Conservation (phyloP, 2,888 invertebrate species). For the Acleris sparsana region DNA sequence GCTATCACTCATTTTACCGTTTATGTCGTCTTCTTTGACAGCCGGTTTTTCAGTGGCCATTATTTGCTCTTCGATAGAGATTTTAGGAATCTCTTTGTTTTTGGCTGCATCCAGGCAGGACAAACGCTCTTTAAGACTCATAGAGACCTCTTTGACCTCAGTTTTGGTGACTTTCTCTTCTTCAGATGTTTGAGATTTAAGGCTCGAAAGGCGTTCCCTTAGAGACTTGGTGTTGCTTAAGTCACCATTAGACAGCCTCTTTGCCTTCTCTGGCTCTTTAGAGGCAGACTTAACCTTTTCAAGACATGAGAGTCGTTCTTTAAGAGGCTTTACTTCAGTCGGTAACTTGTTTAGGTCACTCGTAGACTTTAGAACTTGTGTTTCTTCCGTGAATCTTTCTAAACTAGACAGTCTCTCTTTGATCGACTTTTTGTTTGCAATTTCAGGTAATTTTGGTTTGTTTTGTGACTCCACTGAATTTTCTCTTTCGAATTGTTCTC, state of each 20-base stretch:
- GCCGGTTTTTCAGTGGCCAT: constrained; percentile 57
- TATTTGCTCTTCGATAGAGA: constrained; percentile 69
- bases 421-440: constrained; percentile 86
- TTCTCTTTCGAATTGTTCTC: constrained; percentile 91
- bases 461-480: constrained; percentile 79
- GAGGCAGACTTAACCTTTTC: constrained; percentile 81
- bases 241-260: constrained; percentile 75
- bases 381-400: constrained; percentile 86
- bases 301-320: constrained; percentile 85
- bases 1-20: constrained; percentile 59
- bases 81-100: constrained; percentile 76
- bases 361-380: constrained; percentile 68
- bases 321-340: constrained; percentile 85
- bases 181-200: constrained; percentile 74
- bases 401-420: constrained; percentile 88
- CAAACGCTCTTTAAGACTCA: constrained; percentile 81
- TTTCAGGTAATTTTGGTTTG: constrained; percentile 84
- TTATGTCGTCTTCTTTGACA: constrained; percentile 52
- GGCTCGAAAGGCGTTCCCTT: constrained; percentile 76
- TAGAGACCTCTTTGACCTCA: constrained; percentile 77
- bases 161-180: constrained; percentile 71
- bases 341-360: constrained; percentile 79
- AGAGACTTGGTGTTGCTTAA: constrained; percentile 70
- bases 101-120: constrained; percentile 79
- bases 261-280: constrained; percentile 74